Conservation (phyloP, 2,113 vertebrate genomes). For the Myanophis thanlyinensis region DNA sequence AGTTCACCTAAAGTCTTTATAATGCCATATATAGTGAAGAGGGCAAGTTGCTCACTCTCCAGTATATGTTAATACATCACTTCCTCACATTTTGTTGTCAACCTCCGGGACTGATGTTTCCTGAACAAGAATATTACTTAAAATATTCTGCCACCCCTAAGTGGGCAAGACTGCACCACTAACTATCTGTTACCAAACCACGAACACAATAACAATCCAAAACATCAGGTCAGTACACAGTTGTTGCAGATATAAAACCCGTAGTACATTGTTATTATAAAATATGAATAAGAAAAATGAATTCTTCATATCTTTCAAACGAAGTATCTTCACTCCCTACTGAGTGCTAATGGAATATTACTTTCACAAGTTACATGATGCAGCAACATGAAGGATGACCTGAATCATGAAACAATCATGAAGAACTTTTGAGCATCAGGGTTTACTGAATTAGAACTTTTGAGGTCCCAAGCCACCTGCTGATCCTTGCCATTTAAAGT, state of each 20-base stretch:
- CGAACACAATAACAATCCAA: not conserved
- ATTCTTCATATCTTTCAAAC: not conserved
- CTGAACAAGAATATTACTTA: not conserved
- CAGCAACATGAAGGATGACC: not conserved
- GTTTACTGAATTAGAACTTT: not conserved
- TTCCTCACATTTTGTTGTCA: not conserved
- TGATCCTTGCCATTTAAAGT: not conserved
- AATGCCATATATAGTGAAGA: not conserved
- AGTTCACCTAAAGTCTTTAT: not conserved
- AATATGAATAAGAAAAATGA: not conserved
- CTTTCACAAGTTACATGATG: not conserved
- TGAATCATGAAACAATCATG: not conserved
- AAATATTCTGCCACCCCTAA: not conserved
- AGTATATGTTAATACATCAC: not conserved
- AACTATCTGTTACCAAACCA: not conserved
- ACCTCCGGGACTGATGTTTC: not conserved
- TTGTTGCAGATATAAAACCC: not conserved
- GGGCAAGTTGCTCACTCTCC: too few species aligned
- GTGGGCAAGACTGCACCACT: not conserved
- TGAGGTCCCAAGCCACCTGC: not conserved
- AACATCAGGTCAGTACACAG: not conserved
- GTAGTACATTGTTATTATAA: not conserved
- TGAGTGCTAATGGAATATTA: not conserved
- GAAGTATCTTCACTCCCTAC: not conserved
- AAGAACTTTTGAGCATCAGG: not conserved